Evolutionary conservation across 2,797 vertebrate species (phyloP), one percentile per base, ranked within the genome.

Genomic region (Lepus townsendii): DNA sequence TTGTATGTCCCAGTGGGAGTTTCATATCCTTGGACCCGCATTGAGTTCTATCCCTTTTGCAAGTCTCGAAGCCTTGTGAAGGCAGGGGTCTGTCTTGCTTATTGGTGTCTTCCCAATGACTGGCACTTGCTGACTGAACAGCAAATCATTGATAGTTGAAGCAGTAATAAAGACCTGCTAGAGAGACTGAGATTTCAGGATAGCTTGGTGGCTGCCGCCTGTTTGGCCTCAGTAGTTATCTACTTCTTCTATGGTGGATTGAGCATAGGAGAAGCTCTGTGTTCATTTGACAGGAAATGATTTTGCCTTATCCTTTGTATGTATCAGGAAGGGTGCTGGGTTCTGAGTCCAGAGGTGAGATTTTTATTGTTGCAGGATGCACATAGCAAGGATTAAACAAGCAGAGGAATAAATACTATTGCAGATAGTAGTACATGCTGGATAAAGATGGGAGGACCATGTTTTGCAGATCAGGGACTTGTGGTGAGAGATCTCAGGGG

Each of bases 141-240:
- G 65, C 24, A 75, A 73, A 60, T 63, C 9, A 73, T 10, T 63
- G 60, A 16, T 85, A 86, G 88, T 89, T 91, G 69, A 95, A 95
- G 65, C 78, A 72, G 30, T 73, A 66, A 71, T 79, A 57, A 32
- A 76, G 63, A 76, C 66, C 19, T 65, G 19, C 22, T 66, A 32
- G 22, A 71, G 85, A 95, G 71, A 30, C 32, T 68, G 11, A 4
- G 3, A 60, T 82, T 91, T 20, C 5, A 75, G 63, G 7, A n/a
- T 35, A 57, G 20, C 66, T 94, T 83, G 82, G 72, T 89, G 30
- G 10, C 80, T 78, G 82, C 26, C 26, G 79, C 84, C 26, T 35
- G 5, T 26, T 86, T 76, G 35, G 27, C 38, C 50, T 72, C 69
- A 78, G 19, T 71, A 24, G 63, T 88, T 88, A 47, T 92, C 47